Conservation (phyloP, 2,888 invertebrate genomes). For the Troides oblongomaculatus region DNA sequence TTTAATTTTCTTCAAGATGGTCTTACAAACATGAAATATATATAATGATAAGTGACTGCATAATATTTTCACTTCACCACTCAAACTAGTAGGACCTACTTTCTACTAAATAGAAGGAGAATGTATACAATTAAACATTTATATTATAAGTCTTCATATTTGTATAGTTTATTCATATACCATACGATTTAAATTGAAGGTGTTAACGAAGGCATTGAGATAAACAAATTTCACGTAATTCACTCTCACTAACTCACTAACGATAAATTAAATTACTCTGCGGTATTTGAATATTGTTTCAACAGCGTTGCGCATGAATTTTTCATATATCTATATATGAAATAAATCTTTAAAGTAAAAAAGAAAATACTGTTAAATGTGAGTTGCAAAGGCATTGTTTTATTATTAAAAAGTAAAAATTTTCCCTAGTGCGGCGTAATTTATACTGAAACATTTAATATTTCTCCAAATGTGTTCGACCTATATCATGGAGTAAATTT, state of each 20-base stretch:
- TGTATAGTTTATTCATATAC: neutral
- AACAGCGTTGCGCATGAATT: neutral
- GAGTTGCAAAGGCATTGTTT: neutral
- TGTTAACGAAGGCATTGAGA: neutral
- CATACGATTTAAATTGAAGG: neutral
- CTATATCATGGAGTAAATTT: constrained; percentile 15
- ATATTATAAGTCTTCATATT: too few species aligned
- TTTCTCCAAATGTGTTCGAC: constrained; percentile 15
- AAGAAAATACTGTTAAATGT: neutral
- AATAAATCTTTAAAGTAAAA: neutral
- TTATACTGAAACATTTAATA: constrained; percentile 11
- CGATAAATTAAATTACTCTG: neutral
- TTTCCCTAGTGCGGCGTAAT: neutral
- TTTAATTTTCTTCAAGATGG: too few species aligned
- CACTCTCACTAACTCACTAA: neutral
- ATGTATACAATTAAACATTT: too few species aligned
- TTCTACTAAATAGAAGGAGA: too few species aligned
- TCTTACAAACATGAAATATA: too few species aligned
- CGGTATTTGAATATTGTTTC: neutral
- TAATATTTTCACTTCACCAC: too few species aligned
- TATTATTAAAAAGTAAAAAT: neutral
- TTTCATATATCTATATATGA: neutral
- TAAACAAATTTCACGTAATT: constrained; percentile 4
- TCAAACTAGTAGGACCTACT: too few species aligned
- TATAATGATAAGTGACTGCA: too few species aligned